Base-by-base conservation (phyloP, 92 coral and sea anemone genomes). In the Pocillopora grandis region DNA sequence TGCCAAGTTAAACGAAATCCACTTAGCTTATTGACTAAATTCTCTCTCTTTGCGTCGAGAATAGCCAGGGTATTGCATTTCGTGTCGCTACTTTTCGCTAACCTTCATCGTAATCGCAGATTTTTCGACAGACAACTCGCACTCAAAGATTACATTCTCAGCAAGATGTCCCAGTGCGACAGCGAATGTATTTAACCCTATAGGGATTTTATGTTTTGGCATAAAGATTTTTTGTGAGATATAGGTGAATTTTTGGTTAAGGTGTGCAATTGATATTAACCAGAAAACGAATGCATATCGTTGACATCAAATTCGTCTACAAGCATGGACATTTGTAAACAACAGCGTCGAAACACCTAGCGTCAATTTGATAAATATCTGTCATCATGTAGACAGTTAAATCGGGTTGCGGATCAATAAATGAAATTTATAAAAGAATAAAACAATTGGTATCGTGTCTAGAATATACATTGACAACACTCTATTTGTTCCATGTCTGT, bases 121-220 rank as follows among this genome's bases (percentile, higher is more conserved):
- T 70, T 81, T 71, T 59, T 19, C 55, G 52, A 71, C 77, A 81
- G 77, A 70, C 23, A 48, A 60, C 5, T 58, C 58, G 52, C 52
- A 69, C 0, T 14, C 42, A 18, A 69, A 58, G 59, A 58, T 20
- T 57, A 18, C 42, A 23, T 12, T n/a, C 77, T 17, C 85, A 35
- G 60, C 85, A 20, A n/a, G 85, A 58, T 58, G 27, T 13, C 85
- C 9, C 85, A 66, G 77, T 68, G 33, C 35, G 85, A 59, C 75
- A 16, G 58, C 8, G 20, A n/a, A 42, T 18, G 16, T 23, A 16
- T 23, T 66, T 16, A 23, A 55, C 20, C 14, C 2, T 3, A 16
- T 55, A 35, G 75, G 42, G 18, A 55, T 20, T 55, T 33, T 37
- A 35, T 70, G 57, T 70, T 70, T 15, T 15, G 57, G 14, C 55